These are phyloP conservation scores for Orthosia cruda DNA, from an alignment of 2,888 invertebrate genomes.

Conservation along the genomic window DNA sequence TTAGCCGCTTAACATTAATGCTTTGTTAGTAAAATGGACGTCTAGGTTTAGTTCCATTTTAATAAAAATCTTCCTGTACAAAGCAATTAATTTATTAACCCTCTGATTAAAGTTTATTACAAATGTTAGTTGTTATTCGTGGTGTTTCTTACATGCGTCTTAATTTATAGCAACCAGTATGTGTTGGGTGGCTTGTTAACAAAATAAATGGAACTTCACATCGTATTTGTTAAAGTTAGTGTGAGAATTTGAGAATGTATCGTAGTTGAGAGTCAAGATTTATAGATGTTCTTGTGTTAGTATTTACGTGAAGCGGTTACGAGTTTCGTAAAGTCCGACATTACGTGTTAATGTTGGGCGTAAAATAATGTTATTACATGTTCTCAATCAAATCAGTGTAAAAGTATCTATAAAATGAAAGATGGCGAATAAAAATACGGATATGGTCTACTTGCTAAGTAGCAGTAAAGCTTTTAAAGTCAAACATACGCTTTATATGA, in stretches of 20 bases:
- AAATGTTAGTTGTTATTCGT: constrained; percentile 46
- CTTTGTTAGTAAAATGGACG: constrained; percentile 64
- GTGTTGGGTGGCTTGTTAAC: constrained; percentile 57
- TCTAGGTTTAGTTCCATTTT: constrained; percentile 51
- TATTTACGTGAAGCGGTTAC: constrained; percentile 65
- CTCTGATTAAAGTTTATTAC: constrained; percentile 61
- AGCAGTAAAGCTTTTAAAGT: not conserved
- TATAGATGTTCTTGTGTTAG: constrained; percentile 70
- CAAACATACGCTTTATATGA: not conserved
- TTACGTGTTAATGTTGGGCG: constrained; percentile 54
- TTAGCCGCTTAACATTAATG: constrained; percentile 71
- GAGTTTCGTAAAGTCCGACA: constrained; percentile 62
- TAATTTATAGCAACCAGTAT: constrained; percentile 59
- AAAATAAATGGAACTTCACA: constrained; percentile 65
- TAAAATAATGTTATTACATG: constrained; percentile 35
- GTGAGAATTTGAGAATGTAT: constrained; percentile 67
- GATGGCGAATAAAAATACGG: constrained; percentile 5
- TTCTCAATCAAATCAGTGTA: constrained; percentile 33
- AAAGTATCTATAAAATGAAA: constrained; percentile 9
- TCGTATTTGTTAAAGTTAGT: constrained; percentile 64
- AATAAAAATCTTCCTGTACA: constrained; percentile 34
- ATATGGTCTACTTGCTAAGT: not conserved
- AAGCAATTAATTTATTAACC: constrained; percentile 56
- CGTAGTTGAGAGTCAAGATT: constrained; percentile 71
- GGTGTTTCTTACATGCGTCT: constrained; percentile 56